Conservation (phyloP, 2,797 vertebrate species). For the Pseudotriccus pelzelni region DNA sequence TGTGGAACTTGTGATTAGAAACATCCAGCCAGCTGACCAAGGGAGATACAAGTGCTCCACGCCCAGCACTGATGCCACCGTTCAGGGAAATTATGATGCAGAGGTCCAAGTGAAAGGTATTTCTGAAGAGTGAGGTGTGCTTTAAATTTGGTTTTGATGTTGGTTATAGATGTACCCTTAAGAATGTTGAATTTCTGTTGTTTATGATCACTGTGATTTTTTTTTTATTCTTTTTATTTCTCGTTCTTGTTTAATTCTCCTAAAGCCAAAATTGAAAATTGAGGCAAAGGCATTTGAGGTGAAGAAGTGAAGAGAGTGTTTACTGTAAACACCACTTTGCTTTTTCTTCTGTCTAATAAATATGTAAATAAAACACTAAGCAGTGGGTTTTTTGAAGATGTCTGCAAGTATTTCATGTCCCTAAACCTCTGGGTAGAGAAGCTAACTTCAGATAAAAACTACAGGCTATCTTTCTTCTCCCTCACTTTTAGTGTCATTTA, state of each 20-base stretch:
- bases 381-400: not conserved
- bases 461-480: not conserved
- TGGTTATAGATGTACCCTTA: not conserved
- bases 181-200: not conserved
- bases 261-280: not conserved
- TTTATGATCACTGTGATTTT: not conserved
- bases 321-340: not conserved
- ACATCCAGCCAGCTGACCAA: slow-evolving; percentile 80
- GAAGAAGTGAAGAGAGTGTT: not conserved
- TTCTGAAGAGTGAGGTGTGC: slow-evolving; percentile 64
- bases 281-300: not conserved
- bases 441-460: not conserved
- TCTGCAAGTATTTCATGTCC: not conserved
- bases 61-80: slow-evolving; percentile 88
- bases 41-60: slow-evolving; percentile 88
- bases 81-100: slow-evolving; percentile 89
- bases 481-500: not conserved
- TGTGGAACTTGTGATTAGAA: slow-evolving; percentile 86
- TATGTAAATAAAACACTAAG: slow-evolving; percentile 17
- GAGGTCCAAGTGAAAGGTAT: slow-evolving; percentile 87
- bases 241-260: not conserved
- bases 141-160: slow-evolving; percentile 28
- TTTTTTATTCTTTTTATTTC: not conserved
- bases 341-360: not conserved
- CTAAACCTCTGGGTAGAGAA: not conserved